These are phyloP conservation scores for Nyctalus aviator DNA, from an alignment of 2,797 vertebrate species.

Conservation along the genomic window DNA sequence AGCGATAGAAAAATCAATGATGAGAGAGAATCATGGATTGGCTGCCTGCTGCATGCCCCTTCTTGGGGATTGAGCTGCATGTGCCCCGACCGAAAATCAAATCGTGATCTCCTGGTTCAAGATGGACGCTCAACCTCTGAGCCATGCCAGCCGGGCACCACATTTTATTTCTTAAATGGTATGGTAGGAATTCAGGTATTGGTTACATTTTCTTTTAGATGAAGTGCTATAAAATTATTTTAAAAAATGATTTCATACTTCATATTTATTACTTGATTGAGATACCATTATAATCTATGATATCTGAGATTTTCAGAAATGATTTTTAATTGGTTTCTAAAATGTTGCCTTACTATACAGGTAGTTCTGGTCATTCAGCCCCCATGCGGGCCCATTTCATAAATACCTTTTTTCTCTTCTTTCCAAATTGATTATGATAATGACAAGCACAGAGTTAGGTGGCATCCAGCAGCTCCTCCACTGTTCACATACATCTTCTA, in stretches of 20 bases:
- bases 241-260: neutral
- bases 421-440: conserved; percentile 9
- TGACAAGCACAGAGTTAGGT: neutral
- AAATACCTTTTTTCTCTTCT: neutral
- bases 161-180: neutral
- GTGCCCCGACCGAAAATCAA: no score
- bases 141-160: no score
- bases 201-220: neutral
- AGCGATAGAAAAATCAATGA: no score
- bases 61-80: no score
- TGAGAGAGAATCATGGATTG: no score
- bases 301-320: conserved; percentile 44
- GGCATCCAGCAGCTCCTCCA: neutral
- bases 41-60: no score
- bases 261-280: neutral
- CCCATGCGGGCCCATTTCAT: neutral
- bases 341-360: neutral
- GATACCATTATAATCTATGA: neutral
- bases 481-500: neutral
- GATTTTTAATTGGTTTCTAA: conserved; percentile 17
- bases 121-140: no score
- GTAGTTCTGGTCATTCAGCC: neutral
- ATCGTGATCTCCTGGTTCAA: no score
- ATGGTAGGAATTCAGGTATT: neutral
- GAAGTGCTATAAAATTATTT: neutral